phyloP scores from a whole-genome alignment of 2,888 invertebrate genomes.

The Allacma fusca region DNA sequence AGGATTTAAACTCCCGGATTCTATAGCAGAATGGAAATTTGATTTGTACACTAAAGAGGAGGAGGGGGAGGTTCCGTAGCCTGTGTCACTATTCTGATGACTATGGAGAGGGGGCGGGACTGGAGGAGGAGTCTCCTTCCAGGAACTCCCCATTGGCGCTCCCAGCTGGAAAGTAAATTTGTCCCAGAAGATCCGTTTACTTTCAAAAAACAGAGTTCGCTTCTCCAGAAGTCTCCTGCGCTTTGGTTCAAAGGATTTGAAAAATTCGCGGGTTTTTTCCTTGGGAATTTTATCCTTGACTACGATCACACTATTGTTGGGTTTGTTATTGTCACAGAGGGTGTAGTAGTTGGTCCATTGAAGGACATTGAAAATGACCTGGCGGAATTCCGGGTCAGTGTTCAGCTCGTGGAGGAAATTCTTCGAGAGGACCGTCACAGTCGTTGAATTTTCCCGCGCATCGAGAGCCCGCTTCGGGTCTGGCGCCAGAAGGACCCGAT shows the following conservation, averaged over 20 bases:
- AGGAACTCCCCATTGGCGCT: too few species aligned
- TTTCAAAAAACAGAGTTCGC: not conserved
- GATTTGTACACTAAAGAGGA: constrained; percentile 12
- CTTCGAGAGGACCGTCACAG: constrained; percentile 65
- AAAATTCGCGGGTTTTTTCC: not conserved
- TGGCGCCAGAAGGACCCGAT: not conserved
- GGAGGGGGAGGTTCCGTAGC: not conserved
- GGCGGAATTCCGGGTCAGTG: constrained; percentile 70
- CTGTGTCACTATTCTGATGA: not conserved
- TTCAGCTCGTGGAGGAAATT: constrained; percentile 68
- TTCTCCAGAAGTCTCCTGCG: not conserved
- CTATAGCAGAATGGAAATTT: not conserved
- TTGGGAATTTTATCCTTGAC: constrained; percentile 5
- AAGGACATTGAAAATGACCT: constrained; percentile 62
- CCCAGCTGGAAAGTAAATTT: not conserved
- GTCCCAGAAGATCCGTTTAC: not conserved
- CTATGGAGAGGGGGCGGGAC: not conserved
- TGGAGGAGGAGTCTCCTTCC: too few species aligned
- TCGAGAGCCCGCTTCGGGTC: not conserved
- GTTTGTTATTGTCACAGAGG: too few species aligned
- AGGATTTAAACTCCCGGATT: not conserved
- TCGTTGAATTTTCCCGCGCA: not conserved
- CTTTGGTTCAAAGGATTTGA: not conserved
- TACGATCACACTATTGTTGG: constrained; percentile 1
- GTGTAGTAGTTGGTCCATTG: too few species aligned